Percentiles rank a stretch among this genome's conserved stretches.
These are phyloP conservation scores for Tetragonula clypearis DNA, from an alignment of 1,140 invertebrate genomes.

Conservation along the genomic window DNA sequence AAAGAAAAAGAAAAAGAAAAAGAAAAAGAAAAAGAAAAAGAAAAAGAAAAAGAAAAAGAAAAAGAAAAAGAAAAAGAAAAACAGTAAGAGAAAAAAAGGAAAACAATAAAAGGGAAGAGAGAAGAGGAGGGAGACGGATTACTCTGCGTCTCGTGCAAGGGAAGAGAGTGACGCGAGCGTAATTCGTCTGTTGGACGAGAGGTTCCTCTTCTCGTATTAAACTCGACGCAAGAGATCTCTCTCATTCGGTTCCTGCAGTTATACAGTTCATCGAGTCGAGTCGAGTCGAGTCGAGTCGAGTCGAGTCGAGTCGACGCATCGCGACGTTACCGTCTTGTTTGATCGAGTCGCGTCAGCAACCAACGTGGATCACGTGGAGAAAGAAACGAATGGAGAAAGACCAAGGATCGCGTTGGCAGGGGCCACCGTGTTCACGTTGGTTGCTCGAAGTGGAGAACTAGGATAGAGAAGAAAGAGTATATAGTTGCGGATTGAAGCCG, in stretches of 20 bases:
- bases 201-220: background rate
- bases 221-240: too few relatives aligned
- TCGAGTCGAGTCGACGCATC: background rate
- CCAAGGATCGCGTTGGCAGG: background rate
- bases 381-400: slow-evolving; percentile 21
- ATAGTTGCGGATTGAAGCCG: slow-evolving; percentile 66
- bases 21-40: too few relatives aligned
- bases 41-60: too few relatives aligned
- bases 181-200: background rate
- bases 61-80: too few relatives aligned
- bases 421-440: background rate
- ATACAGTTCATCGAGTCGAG: too few relatives aligned
- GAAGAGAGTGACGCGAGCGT: background rate
- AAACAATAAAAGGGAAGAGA: too few relatives aligned
- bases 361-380: slow-evolving; percentile 26
- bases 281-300: background rate
- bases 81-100: too few relatives aligned
- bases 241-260: too few relatives aligned
- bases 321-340: background rate
- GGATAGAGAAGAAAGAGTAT: slow-evolving; percentile 30
- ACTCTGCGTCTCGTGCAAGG: background rate
- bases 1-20: too few relatives aligned
- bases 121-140: too few relatives aligned
- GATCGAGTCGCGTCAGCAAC: slow-evolving; percentile 41
- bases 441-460: slow-evolving; percentile 43